These are phyloP conservation scores for Acromyrmex echinatior DNA, from an alignment of 1,140 invertebrate species.

Conservation along the genomic window DNA sequence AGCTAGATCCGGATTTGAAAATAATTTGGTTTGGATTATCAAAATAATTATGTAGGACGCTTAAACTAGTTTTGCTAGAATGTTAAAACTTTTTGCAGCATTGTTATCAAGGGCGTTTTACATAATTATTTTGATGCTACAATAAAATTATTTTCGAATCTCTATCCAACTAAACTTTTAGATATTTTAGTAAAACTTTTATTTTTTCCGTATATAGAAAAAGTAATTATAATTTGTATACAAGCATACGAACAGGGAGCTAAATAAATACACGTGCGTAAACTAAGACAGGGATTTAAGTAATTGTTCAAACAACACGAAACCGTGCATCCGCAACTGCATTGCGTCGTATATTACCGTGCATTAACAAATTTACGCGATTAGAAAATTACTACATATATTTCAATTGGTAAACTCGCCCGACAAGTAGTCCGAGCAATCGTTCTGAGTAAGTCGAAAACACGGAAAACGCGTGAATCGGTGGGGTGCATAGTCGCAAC, in stretches of 20 bases:
- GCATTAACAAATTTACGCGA: background rate
- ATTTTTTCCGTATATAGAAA: background rate
- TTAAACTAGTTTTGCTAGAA: no score
- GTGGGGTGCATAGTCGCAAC: conserved; percentile 32
- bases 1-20: no score
- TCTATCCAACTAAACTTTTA: no score
- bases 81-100: no score
- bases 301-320: background rate
- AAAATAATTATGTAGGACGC: no score
- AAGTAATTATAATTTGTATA: background rate
- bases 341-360: background rate
- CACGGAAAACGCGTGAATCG: conserved; percentile 61
- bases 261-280: background rate
- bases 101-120: no score
- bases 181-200: no score
- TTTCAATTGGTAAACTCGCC: conserved; percentile 2
- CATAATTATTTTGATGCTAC: no score
- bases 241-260: background rate
- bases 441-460: conserved; percentile 1
- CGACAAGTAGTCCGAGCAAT: conserved; percentile 5
- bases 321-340: no score
- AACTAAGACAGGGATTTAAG: background rate
- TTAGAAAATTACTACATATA: conserved; percentile 24
- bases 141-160: no score
- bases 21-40: no score